Evolutionary conservation across 2,113 vertebrate species (phyloP).

Genomic region (Passer montanus): DNA sequence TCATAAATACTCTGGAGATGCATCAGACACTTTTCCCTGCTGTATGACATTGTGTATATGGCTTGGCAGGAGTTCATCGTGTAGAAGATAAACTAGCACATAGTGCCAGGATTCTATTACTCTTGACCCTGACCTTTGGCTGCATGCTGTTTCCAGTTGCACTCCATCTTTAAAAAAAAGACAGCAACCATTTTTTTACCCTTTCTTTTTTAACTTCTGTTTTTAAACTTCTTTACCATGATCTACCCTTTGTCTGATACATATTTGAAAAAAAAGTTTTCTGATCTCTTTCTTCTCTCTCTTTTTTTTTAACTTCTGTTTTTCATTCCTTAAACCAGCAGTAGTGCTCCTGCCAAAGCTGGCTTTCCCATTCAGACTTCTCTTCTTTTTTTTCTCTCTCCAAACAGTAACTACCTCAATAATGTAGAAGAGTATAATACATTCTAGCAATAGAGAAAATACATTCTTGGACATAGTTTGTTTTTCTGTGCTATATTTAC

Average conservation of each 20-base stretch:
- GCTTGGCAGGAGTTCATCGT: conserved; percentile 76
- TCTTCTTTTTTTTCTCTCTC: neutral
- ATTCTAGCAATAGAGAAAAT: conserved; percentile 28
- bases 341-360: neutral
- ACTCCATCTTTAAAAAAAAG: conserved; percentile 73
- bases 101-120: conserved; percentile 82
- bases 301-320: conserved; percentile 27
- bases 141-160: conserved; percentile 79
- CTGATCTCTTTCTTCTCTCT: neutral
- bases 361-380: conserved; percentile 29
- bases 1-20: conserved; percentile 83
- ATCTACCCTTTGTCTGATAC: conserved; percentile 4
- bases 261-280: conserved; percentile 47
- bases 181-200: conserved; percentile 32
- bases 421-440: neutral
- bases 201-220: conserved; percentile 61
- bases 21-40: conserved; percentile 77
- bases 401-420: conserved; percentile 15
- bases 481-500: conserved; percentile 49
- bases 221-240: conserved; percentile 48
- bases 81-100: conserved; percentile 79
- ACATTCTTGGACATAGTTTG: conserved; percentile 59
- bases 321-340: conserved; percentile 23
- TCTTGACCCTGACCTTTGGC: conserved; percentile 81
- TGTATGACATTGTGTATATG: conserved; percentile 76